These are phyloP conservation scores for Epinephelus coioides DNA, from an alignment of 2,797 vertebrate species.

Conservation along the genomic window DNA sequence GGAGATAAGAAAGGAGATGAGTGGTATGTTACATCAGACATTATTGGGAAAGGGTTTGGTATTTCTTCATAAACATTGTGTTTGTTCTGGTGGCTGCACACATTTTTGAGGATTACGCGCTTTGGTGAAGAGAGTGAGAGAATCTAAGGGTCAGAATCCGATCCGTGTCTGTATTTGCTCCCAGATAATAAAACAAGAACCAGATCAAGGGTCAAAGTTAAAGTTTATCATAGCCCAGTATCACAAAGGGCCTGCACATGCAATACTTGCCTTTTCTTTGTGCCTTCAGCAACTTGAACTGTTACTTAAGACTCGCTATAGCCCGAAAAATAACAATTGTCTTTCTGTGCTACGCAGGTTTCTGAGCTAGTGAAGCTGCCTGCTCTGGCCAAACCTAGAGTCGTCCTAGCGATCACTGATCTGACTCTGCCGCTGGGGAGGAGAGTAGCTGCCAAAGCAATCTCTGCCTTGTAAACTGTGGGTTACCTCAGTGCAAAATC, in stretches of 20 bases:
- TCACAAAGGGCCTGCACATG: too few species aligned
- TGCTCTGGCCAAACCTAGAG: slow-evolving; percentile 94
- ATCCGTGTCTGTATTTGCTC: neutral
- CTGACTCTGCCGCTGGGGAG: slow-evolving; percentile 94
- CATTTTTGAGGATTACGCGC: neutral
- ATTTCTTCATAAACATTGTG: neutral
- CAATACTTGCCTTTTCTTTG: too few species aligned
- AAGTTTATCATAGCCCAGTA: too few species aligned
- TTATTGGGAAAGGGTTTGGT: slow-evolving; percentile 14
- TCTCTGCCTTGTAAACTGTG: slow-evolving; percentile 88
- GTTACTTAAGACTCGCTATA: neutral
- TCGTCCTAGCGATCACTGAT: slow-evolving; percentile 95
- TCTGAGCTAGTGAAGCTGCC: slow-evolving; percentile 97
- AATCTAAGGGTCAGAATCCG: neutral
- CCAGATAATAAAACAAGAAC: neutral
- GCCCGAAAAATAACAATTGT: neutral
- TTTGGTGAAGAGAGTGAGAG: neutral
- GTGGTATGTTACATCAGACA: slow-evolving; percentile 28
- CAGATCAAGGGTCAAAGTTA: neutral
- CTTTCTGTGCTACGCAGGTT: slow-evolving; percentile 84
- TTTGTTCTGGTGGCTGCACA: neutral
- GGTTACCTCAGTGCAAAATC: neutral
- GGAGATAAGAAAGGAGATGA: neutral
- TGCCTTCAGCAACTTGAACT: neutral
- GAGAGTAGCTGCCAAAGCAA: slow-evolving; percentile 96